phyloP scores from a whole-genome alignment of 2,113 vertebrate species.

The Crotalus viridis region DNA sequence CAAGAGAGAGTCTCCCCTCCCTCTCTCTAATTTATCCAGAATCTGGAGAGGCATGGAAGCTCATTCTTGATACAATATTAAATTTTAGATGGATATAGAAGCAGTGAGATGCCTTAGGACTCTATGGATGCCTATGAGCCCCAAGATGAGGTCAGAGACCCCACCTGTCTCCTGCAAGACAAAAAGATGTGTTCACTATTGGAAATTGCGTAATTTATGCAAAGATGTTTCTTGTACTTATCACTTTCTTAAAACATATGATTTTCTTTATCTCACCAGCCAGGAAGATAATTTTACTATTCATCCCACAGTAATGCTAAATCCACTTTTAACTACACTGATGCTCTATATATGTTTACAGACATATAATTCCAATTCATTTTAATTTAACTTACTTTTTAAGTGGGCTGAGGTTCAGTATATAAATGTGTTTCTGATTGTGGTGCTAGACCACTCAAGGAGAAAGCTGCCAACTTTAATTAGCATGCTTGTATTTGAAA shows the following conservation, averaged over 20 bases:
- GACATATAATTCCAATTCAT: background rate
- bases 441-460: background rate
- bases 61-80: background rate
- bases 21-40: background rate
- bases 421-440: background rate
- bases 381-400: background rate
- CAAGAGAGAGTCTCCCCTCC: background rate
- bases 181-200: background rate
- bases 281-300: background rate
- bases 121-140: background rate
- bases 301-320: background rate
- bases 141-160: background rate
- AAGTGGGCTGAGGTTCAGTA: background rate
- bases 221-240: background rate
- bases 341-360: background rate
- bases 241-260: background rate
- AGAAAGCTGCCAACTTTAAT: constrained; percentile 1
- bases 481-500: background rate
- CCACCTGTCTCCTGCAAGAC: background rate
- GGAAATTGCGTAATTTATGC: background rate
- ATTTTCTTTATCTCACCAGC: background rate
- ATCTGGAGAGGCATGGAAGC: background rate
- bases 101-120: background rate
- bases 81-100: background rate
- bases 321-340: background rate